These are phyloP conservation scores for Halichoeres trimaculatus DNA, from an alignment of 2,113 vertebrate species.

Conservation along the genomic window DNA sequence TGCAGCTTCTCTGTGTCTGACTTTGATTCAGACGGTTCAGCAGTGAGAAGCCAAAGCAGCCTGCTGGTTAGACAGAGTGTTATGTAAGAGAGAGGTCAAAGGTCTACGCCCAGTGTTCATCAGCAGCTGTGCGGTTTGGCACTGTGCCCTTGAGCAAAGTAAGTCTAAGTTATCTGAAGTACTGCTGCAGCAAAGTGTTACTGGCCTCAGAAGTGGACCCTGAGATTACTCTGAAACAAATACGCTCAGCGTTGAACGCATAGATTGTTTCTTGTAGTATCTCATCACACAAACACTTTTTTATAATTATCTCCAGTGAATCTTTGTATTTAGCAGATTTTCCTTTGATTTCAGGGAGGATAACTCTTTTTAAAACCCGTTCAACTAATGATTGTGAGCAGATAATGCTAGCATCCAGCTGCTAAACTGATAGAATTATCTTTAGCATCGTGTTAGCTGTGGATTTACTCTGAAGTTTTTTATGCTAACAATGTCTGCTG, in stretches of 20 bases:
- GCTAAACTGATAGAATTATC: too few species aligned
- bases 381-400: too few species aligned
- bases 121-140: conserved; percentile 53
- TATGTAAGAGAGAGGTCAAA: conserved; percentile 48
- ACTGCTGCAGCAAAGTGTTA: neutral
- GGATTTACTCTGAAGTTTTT: too few species aligned
- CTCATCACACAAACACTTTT: too few species aligned
- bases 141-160: conserved; percentile 49
- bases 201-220: neutral
- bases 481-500: too few species aligned
- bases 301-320: too few species aligned
- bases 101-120: conserved; percentile 11
- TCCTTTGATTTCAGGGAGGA: too few species aligned
- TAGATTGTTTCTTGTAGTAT: neutral
- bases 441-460: too few species aligned
- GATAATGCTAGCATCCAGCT: too few species aligned
- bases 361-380: too few species aligned
- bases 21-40: conserved; percentile 46
- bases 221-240: neutral
- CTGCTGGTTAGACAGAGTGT: conserved; percentile 52
- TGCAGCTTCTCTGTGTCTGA: conserved; percentile 9
- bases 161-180: conserved; percentile 13
- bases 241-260: neutral
- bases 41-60: conserved; percentile 23
- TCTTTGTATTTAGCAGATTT: too few species aligned